phyloP scores from a whole-genome alignment of 2,888 invertebrate genomes.

The Notodonta dromedarius region DNA sequence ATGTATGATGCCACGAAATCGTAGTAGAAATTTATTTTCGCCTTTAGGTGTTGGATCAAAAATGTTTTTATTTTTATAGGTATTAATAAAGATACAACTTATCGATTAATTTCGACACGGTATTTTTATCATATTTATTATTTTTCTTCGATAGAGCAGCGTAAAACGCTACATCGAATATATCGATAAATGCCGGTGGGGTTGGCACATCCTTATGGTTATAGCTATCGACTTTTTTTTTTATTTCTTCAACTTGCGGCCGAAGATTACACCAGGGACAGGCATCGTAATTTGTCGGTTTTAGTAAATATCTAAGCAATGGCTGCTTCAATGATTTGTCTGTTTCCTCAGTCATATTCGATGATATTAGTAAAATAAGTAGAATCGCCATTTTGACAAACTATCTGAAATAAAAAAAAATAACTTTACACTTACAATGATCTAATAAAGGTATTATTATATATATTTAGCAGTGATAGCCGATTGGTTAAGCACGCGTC shows the following conservation, averaged over 20 bases:
- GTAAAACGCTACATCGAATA: slow-evolving; percentile 24
- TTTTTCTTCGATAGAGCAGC: slow-evolving; percentile 16
- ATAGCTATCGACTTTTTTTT: neutral
- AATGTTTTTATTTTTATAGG: slow-evolving; percentile 1
- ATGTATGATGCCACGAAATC: too few species aligned
- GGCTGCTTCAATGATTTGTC: slow-evolving; percentile 2
- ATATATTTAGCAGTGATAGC: too few species aligned
- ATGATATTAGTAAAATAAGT: slow-evolving; percentile 15
- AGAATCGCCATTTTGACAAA: slow-evolving; percentile 13
- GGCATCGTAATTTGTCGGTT: neutral
- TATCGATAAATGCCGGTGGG: slow-evolving; percentile 14
- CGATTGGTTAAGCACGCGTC: too few species aligned
- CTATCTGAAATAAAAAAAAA: slow-evolving; percentile 12
- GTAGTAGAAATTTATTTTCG: too few species aligned
- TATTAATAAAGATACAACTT: too few species aligned
- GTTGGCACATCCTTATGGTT: slow-evolving; percentile 12
- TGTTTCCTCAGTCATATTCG: slow-evolving; percentile 1
- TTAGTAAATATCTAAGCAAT: slow-evolving; percentile 10
- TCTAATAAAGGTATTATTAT: too few species aligned
- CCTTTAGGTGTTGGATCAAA: too few species aligned
- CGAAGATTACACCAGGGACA: slow-evolving; percentile 22
- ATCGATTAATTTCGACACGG: slow-evolving; percentile 12
- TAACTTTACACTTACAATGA: too few species aligned
- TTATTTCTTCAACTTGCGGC: slow-evolving; percentile 8
- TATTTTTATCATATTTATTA: slow-evolving; percentile 9